Conservation (phyloP, 2,797 vertebrate species). For the Enteromius treurensis region DNA sequence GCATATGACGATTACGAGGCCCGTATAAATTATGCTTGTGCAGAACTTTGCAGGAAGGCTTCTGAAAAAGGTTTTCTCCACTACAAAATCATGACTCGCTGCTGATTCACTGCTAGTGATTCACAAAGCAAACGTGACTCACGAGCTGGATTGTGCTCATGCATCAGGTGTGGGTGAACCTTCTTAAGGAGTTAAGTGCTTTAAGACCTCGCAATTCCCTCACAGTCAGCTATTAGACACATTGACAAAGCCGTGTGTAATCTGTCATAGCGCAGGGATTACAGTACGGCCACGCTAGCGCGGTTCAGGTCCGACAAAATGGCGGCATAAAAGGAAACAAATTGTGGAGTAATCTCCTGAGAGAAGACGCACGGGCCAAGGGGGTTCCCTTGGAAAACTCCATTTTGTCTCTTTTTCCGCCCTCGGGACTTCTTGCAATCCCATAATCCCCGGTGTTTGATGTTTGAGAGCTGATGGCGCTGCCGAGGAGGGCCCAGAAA, state of each 20-base stretch:
- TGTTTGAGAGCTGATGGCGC: constrained; percentile 81
- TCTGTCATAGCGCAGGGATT: constrained; percentile 76
- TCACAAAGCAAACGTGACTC: constrained; percentile 5
- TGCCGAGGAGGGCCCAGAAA: constrained; percentile 76
- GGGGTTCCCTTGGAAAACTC: constrained; percentile 70
- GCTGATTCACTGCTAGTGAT: neutral
- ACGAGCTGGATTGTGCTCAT: constrained; percentile 7
- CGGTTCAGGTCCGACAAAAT: constrained; percentile 64
- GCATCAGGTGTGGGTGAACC: constrained; percentile 43
- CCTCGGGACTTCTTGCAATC: constrained; percentile 71
- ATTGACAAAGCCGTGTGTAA: constrained; percentile 76
- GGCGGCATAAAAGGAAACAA: constrained; percentile 75
- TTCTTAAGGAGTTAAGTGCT: constrained; percentile 67
- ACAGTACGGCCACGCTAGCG: constrained; percentile 65
- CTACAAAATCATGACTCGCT: too few species aligned
- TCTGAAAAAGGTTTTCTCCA: neutral
- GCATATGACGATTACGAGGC: neutral
- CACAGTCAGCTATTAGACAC: constrained; percentile 70
- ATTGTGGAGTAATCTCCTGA: constrained; percentile 77
- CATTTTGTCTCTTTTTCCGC: constrained; percentile 66
- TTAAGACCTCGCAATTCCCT: constrained; percentile 68
- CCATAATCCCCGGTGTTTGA: constrained; percentile 85
- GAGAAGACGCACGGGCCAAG: constrained; percentile 63
- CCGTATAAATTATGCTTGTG: neutral
- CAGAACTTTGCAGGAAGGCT: neutral